Base-by-base conservation (phyloP, 2,888 invertebrate genomes). In the Caenorhabditis panamensis region DNA sequence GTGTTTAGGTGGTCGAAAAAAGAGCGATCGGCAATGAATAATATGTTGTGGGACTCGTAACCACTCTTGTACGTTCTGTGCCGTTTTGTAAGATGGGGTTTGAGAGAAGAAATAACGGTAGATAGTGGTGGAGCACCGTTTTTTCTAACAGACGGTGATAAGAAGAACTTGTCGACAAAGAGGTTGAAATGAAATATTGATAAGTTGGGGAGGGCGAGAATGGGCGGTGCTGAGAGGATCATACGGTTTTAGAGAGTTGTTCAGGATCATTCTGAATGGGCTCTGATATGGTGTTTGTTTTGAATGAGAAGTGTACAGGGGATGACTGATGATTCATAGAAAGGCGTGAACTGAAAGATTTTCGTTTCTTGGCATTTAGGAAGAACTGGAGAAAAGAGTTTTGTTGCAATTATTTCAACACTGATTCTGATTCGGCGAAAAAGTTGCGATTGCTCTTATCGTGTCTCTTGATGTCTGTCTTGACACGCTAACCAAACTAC, bases 171-270 rank as follows among this genome's bases (percentile, higher is more conserved):
- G 58, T 37, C n/a, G 51, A 69, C 20, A 59, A 69, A 31, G 59
- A 59, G 61, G 47, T 63, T 56, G 64, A 51, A 59, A 66, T 58
- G 54, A 56, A 58, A 56, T 66, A 59, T 51, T 49, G 51, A 59
- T 66, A 49, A 66, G 64, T 59, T 59, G 58, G 22, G 16, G 24
- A 49, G 58, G 49, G 58, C 51, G 54, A 26, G 47, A 26, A 16
- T 13, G 36, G n/a, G 56, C 18, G 28, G 49, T 6, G 18, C 22
- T 16, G 44, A 47, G 56, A 47, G 22, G 51, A 2, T 53, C 54
- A 1, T 54, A 11, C 2, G 3, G n/a, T 44, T n/a, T n/a, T n/a
- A n/a, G n/a, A n/a, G n/a, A n/a, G n/a, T n/a, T n/a, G n/a, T n/a
- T n/a, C n/a, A n/a, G n/a, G n/a, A n/a, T n/a, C n/a, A n/a, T n/a